phyloP scores from a whole-genome alignment of 2,797 vertebrate species.

The Setipinna tenuifilis region DNA sequence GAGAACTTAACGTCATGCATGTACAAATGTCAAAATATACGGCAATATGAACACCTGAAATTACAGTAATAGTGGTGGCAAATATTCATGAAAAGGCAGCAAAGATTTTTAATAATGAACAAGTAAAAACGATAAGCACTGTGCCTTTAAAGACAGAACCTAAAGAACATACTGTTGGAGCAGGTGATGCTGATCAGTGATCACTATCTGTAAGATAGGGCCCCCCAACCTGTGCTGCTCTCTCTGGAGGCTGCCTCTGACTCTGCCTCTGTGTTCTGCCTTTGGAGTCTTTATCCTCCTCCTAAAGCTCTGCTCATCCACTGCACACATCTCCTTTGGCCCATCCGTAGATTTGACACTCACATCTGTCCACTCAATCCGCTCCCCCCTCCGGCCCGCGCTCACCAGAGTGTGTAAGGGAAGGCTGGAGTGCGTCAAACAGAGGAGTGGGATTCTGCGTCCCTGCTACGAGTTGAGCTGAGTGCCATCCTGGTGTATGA shows the following conservation, averaged over 20 bases:
- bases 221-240: background rate
- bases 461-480: too few species aligned
- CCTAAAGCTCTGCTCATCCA: background rate
- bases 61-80: too few species aligned
- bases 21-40: too few species aligned
- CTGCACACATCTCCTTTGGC: background rate
- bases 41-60: too few species aligned
- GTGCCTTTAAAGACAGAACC: too few species aligned
- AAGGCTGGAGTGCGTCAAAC: too few species aligned
- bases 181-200: background rate
- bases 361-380: conserved; percentile 12
- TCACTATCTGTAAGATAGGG: background rate
- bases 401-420: background rate
- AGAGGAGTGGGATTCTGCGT: too few species aligned
- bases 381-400: background rate
- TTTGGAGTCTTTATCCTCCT: conserved; percentile 1
- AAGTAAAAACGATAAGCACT: too few species aligned
- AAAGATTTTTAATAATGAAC: too few species aligned
- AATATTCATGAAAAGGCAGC: too few species aligned
- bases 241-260: background rate
- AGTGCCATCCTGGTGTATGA: too few species aligned
- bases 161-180: background rate
- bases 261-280: background rate
- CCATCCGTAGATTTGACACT: background rate
- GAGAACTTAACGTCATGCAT: background rate